Percentiles rank a stretch among this genome's conserved stretches.
These are phyloP conservation scores for Netelia fuscicornis DNA, from an alignment of 2,888 invertebrate genomes.

Conservation along the genomic window DNA sequence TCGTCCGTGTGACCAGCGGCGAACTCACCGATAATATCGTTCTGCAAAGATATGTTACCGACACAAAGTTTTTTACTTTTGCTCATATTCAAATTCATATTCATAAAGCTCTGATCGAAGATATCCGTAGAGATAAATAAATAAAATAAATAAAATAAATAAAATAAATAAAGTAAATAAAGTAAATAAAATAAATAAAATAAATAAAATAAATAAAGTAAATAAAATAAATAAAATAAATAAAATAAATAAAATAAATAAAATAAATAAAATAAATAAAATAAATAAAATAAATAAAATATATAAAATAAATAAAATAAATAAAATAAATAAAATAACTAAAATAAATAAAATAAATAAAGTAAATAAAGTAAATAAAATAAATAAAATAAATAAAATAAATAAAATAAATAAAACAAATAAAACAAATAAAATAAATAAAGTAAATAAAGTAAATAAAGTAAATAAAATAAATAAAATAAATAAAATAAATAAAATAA, in stretches of 20 bases:
- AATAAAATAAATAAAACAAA: too few relatives aligned
- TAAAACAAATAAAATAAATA: too few relatives aligned
- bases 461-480: too few relatives aligned
- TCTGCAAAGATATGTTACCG: constrained; percentile 44
- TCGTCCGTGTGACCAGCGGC: constrained; percentile 76
- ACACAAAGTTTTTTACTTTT: not conserved
- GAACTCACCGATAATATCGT: constrained; percentile 70
- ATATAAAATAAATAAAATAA: too few relatives aligned
- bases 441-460: too few relatives aligned
- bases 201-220: not conserved
- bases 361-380: too few relatives aligned
- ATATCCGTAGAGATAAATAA: not conserved
- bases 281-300: not conserved
- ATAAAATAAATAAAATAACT: too few relatives aligned
- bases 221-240: constrained; percentile 2
- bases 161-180: constrained; percentile 55
- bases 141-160: not conserved
- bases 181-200: not conserved
- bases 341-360: too few relatives aligned
- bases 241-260: constrained; percentile 3
- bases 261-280: constrained; percentile 2
- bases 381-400: too few relatives aligned
- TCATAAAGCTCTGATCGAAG: too few relatives aligned
- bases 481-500: too few relatives aligned
- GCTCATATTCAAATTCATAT: too few relatives aligned